Conservation (phyloP, 2,888 invertebrate genomes). For the Dryococelus australis region DNA sequence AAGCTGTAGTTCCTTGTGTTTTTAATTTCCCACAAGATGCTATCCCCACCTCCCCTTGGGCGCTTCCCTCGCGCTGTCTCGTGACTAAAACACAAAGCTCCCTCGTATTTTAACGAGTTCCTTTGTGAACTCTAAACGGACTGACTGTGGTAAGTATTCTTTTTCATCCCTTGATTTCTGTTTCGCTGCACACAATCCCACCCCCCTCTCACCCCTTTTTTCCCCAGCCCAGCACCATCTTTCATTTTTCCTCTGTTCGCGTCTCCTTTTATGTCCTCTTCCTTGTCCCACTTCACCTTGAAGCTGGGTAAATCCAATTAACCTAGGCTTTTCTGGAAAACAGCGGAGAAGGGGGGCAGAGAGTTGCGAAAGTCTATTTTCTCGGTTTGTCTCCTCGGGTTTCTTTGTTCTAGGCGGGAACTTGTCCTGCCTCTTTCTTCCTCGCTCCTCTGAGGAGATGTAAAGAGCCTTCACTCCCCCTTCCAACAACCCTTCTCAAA, state of each 20-base stretch:
- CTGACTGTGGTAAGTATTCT: slow-evolving; percentile 9
- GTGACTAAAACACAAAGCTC: not conserved
- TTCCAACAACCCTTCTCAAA: not conserved
- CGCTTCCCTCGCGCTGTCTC: slow-evolving; percentile 4
- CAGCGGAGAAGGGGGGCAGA: not conserved
- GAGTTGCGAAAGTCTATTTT: slow-evolving; percentile 16
- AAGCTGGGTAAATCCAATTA: slow-evolving; percentile 41
- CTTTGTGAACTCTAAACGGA: slow-evolving; percentile 19
- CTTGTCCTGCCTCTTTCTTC: not conserved
- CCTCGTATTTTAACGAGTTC: slow-evolving; percentile 31
- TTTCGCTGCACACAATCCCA: not conserved
- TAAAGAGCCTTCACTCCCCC: slow-evolving; percentile 32
- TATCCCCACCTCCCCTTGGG: not conserved
- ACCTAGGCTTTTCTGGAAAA: slow-evolving; percentile 35
- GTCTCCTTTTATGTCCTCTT: slow-evolving; percentile 27
- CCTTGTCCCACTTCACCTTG: slow-evolving; percentile 35
- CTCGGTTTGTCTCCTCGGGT: slow-evolving; percentile 16
- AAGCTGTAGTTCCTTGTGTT: not conserved
- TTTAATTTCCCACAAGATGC: not conserved
- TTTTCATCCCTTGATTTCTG: slow-evolving; percentile 16
- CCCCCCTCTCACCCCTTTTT: too few relatives aligned
- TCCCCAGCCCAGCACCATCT: not conserved
- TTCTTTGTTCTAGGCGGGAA: slow-evolving; percentile 16
- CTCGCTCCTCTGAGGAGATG: slow-evolving; percentile 31
- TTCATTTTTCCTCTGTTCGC: slow-evolving; percentile 25